Base-by-base conservation (phyloP, 1,140 invertebrate genomes). In the Drosophila gunungcola region DNA sequence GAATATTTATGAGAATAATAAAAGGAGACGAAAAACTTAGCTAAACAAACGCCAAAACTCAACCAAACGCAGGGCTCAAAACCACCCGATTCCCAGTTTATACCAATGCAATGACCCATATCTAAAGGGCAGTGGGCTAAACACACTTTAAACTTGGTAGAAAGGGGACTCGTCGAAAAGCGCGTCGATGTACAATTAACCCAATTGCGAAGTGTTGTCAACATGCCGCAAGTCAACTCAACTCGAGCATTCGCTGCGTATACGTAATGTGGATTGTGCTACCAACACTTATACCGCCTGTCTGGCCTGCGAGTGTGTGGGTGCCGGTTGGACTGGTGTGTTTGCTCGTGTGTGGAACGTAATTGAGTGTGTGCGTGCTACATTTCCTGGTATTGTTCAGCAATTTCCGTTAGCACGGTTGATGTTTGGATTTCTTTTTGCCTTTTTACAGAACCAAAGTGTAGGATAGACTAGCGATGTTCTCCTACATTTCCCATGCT, bases 171-270 rank as follows among this genome's bases (percentile, higher is more conserved):
- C 64, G 67, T 45, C 29, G 53, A 68, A 73, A 68, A 74, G 75
- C 58, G 63, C 80, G 72, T 81, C 83, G 67, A 83, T 77, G 79
- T 77, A 86, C 83, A 86, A 86, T 83, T 86, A 86, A 86, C 84
- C 83, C 83, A 86, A 88, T 86, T 86, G 83, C 79, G 78, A 86
- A 88, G 70, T 77, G 83, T 88, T 86, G 83, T 86, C 83, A 88
- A 85, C 81, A 84, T 79, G 80, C 80, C 69, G 80, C 80, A 78
- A 75, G 56, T 74, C 75, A 85, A 63, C 72, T 77, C 82, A 78
- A 60, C 72, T 80, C 79, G 65, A 53, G 75, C 79, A 60, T 56
- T 51, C 75, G 34, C 42, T 82, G 79, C 83, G 83, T 86, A 88
- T 88, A 86, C 76, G 79, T 79, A 79, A 86, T 68, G 56, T 58